These are phyloP conservation scores for Cyphomyrmex costatus DNA, from an alignment of 1,140 invertebrate species.

Conservation along the genomic window DNA sequence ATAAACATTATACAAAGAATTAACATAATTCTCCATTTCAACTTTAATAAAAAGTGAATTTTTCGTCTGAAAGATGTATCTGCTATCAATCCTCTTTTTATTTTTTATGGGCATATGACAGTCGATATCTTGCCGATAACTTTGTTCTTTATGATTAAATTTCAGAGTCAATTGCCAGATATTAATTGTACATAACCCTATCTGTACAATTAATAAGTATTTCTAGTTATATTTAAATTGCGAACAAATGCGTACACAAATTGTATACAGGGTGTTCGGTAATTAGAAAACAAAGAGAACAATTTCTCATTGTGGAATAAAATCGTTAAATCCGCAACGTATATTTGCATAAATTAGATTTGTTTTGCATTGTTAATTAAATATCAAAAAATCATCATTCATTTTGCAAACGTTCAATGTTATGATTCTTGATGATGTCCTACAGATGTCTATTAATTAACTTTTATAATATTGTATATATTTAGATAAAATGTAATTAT, in stretches of 20 bases:
- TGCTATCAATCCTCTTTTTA: constrained; percentile 49
- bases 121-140: constrained; percentile 28
- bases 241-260: constrained; percentile 43
- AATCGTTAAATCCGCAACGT: not conserved
- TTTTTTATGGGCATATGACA: not conserved
- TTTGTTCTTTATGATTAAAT: constrained; percentile 67
- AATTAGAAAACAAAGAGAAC: constrained; percentile 5
- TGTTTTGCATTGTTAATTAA: constrained; percentile 16
- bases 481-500: constrained; percentile 12
- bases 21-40: constrained; percentile 41
- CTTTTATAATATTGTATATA: constrained; percentile 12
- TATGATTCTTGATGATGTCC: not conserved
- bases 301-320: constrained; percentile 20
- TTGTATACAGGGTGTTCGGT: constrained; percentile 68
- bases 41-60: constrained; percentile 3
- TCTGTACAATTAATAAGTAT: constrained; percentile 60
- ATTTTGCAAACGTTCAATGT: not conserved
- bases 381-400: not conserved
- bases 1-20: constrained; percentile 27
- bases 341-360: constrained; percentile 19
- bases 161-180: constrained; percentile 71
- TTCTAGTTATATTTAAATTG: constrained; percentile 46
- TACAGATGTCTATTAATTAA: not conserved
- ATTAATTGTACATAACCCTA: constrained; percentile 69
- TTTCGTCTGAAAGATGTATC: constrained; percentile 1